These are phyloP conservation scores for Colletes gigas DNA, from an alignment of 1,140 invertebrate species.

Conservation along the genomic window DNA sequence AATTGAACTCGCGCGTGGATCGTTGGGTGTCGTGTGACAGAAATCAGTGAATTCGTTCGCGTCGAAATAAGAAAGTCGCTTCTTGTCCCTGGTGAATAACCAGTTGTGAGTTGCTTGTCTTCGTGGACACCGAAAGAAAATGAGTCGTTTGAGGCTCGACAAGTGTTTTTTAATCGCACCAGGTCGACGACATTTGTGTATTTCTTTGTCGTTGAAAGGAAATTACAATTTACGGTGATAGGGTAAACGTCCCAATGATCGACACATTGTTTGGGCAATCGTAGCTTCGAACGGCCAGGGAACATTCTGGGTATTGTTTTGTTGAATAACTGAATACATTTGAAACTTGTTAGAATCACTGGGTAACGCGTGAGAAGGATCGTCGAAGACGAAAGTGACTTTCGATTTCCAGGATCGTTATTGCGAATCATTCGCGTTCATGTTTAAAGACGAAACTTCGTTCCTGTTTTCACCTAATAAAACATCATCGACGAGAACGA, in stretches of 20 bases:
- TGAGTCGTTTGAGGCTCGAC: too few species aligned
- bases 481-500: not conserved
- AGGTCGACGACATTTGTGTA: too few species aligned
- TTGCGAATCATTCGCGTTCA: conserved; percentile 3
- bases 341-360: too few species aligned
- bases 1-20: not conserved
- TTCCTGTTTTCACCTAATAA: conserved; percentile 15
- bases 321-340: too few species aligned
- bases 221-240: too few species aligned
- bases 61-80: not conserved
- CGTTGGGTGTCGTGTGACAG: not conserved
- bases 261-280: too few species aligned
- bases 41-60: conserved; percentile 3
- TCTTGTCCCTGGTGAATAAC: not conserved
- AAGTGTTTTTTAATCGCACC: too few species aligned
- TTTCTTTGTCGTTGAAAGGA: too few species aligned
- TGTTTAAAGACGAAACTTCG: not conserved
- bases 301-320: too few species aligned
- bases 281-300: too few species aligned
- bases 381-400: conserved; percentile 56
- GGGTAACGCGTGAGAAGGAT: conserved; percentile 1
- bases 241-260: too few species aligned
- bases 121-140: not conserved
- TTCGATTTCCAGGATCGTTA: conserved; percentile 55
- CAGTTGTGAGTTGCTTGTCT: not conserved